Percentiles rank a stretch among this genome's conserved stretches.
Evolutionary conservation across 2,113 vertebrate species (phyloP).

Genomic region (Poeciliopsis occidentalis): DNA sequence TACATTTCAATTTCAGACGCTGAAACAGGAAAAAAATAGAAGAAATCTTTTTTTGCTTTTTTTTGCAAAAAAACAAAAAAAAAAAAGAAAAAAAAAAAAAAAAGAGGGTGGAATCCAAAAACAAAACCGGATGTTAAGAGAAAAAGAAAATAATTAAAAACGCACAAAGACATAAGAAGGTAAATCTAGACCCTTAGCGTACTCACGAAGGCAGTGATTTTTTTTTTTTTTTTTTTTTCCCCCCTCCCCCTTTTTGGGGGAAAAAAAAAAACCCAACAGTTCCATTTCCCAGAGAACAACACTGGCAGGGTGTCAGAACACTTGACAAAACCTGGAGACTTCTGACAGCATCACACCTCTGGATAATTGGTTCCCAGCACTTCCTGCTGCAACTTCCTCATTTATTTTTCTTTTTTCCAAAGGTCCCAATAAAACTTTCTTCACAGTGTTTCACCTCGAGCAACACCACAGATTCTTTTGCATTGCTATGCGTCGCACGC

Average conservation of each 20-base stretch:
- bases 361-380: constrained; percentile 73
- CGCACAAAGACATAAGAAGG: constrained; percentile 57
- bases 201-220: constrained; percentile 48
- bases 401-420: constrained; percentile 12
- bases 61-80: no score
- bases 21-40: constrained; percentile 7
- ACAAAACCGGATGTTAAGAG: constrained; percentile 51
- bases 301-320: constrained; percentile 78
- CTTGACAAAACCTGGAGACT: constrained; percentile 78
- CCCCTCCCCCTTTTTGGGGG: constrained; percentile 11
- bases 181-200: constrained; percentile 62
- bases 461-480: constrained; percentile 52
- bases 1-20: constrained; percentile 66
- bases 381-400: constrained; percentile 77
- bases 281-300: constrained; percentile 74
- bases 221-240: constrained; percentile 9
- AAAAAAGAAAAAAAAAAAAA: background rate
- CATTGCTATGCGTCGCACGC: constrained; percentile 42
- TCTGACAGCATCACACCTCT: constrained; percentile 75
- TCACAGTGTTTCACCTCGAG: constrained; percentile 69
- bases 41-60: no score
- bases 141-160: constrained; percentile 68
- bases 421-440: constrained; percentile 72
- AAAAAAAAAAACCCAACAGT: constrained; percentile 60
- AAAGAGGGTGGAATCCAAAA: constrained; percentile 27